Base-by-base conservation (phyloP, 2,888 invertebrate species). In the Thymelicus acteon region DNA sequence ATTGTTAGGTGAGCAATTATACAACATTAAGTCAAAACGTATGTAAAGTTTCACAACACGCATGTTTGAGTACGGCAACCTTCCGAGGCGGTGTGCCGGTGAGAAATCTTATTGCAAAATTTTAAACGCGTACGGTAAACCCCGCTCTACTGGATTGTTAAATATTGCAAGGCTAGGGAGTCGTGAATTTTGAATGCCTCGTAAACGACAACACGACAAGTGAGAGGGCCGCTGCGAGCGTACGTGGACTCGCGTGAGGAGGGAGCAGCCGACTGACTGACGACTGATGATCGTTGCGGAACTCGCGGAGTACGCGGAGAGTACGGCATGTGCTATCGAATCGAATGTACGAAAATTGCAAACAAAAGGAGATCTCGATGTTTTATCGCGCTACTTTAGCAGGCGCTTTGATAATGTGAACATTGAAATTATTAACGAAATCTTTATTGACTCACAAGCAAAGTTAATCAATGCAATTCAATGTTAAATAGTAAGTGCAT, bases 21-120 rank as follows among this genome's bases (percentile, higher is more conserved):
- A 64, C 70, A 64, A 70, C 64, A n/a, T 54, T 58, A 49, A 63
- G 19, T 39, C 64, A 54, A 65, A 64, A 65, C 13, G 54, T 65
- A 65, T 31, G 65, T 54, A 68, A 60, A 81, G 79, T 89, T 84
- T 87, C 84, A 85, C 85, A 89, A 89, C 79, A 81, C 80, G 79
- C 82, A 83, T 83, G 75, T 71, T 67, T 83, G 80, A 74, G 78
- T 80, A 82, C 80, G 76, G 80, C 81, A 85, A 81, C 84, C 83
- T 86, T 85, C 80, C 81, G 77, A 74, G 73, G 62, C 69, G 69
- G 77, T 44, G 60, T 49, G 57, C 57, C 70, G 77, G 79, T 73
- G 80, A 79, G 82, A 81, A 81, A 80, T 81, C 77, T 81, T 79
- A 78, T 90, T 91, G 87, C 89, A 84, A 89, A 90, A 91, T 85